phyloP scores from a whole-genome alignment of 2,797 vertebrate species.

The Hafferia zeledoni region DNA sequence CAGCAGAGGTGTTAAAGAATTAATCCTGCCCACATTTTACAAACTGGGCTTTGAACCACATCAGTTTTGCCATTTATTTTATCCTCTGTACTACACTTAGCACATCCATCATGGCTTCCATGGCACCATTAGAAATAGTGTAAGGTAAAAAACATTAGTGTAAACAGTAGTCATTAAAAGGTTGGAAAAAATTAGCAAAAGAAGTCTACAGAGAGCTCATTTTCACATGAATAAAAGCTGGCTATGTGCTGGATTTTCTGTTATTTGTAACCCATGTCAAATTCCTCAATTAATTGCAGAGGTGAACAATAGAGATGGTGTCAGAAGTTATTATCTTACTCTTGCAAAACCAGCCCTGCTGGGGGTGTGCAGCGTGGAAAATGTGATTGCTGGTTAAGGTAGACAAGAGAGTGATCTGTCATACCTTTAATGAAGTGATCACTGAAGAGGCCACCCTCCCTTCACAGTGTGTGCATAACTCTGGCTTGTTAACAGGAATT shows the following conservation, averaged over 20 bases:
- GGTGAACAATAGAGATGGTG: neutral
- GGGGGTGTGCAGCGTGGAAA: neutral
- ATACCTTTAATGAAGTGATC: neutral
- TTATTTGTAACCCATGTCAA: neutral
- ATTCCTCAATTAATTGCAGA: neutral
- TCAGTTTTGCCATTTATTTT: neutral
- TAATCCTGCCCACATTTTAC: neutral
- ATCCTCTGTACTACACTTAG: neutral
- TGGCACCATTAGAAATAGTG: neutral
- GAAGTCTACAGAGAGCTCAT: neutral
- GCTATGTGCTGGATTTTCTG: neutral
- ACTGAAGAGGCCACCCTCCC: neutral
- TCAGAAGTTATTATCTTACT: neutral
- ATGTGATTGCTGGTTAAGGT: neutral
- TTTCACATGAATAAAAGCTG: neutral
- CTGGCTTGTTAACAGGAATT: slow-evolving; percentile 43
- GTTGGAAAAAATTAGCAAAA: neutral
- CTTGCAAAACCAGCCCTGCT: neutral
- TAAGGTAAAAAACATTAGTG: neutral
- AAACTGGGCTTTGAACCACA: neutral
- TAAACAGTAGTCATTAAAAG: neutral
- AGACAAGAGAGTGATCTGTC: neutral
- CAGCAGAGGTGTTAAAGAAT: neutral
- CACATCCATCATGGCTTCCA: neutral
- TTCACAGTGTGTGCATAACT: neutral